These are phyloP conservation scores for Brassicogethes aeneus DNA, from an alignment of 2,888 invertebrate species.

Conservation along the genomic window DNA sequence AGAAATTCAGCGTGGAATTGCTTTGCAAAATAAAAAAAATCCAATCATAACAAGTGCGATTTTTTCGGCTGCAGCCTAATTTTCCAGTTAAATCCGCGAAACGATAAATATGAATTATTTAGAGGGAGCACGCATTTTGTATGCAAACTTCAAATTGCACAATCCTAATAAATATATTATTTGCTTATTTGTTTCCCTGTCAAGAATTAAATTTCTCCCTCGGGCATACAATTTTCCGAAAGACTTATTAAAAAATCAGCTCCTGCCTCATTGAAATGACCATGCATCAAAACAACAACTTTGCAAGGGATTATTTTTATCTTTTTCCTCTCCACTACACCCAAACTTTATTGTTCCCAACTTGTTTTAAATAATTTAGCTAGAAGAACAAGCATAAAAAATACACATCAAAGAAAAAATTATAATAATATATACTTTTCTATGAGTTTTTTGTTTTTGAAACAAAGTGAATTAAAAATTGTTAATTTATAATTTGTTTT, in stretches of 20 bases:
- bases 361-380: too few species aligned
- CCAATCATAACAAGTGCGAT: not conserved
- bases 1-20: not conserved
- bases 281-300: not conserved
- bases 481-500: too few species aligned
- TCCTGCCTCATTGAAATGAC: not conserved
- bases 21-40: not conserved
- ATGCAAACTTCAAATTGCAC: constrained; percentile 1
- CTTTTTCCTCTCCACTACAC: too few species aligned
- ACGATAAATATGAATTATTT: constrained; percentile 4
- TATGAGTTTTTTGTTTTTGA: too few species aligned
- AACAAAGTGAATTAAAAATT: too few species aligned
- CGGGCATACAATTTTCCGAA: not conserved
- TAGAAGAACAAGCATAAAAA: too few species aligned
- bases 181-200: constrained; percentile 2
- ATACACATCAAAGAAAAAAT: too few species aligned
- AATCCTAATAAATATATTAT: constrained; percentile 6
- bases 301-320: too few species aligned
- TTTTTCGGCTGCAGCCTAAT: not conserved
- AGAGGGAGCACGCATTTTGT: not conserved
- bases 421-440: too few species aligned
- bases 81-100: not conserved
- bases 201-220: not conserved
- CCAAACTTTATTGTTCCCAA: too few species aligned
- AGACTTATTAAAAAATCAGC: not conserved